phyloP scores from a whole-genome alignment of 2,113 vertebrate genomes.

The Chionodraco myersi region DNA sequence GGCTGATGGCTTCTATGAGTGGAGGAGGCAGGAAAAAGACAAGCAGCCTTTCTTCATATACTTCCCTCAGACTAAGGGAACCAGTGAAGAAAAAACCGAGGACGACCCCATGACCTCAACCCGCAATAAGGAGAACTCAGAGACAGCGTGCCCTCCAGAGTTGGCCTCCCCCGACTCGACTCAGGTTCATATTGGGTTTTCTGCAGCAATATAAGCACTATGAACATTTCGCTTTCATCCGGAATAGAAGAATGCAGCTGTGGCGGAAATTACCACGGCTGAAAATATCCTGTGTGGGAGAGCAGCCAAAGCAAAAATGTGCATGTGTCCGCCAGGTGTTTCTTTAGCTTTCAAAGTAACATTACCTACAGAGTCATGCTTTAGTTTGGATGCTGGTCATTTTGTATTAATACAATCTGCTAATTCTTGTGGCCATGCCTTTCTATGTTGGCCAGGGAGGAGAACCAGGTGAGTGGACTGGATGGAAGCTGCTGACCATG shows the following conservation, averaged over 20 bases:
- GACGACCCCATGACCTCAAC: constrained; percentile 9
- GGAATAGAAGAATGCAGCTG: constrained; percentile 32
- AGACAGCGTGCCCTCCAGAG: constrained; percentile 2
- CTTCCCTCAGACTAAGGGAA: constrained; percentile 85
- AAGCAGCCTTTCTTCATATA: constrained; percentile 97
- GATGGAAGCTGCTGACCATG: constrained; percentile 92
- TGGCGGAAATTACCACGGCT: constrained; percentile 38
- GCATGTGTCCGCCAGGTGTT: constrained; percentile 49
- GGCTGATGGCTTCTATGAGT: constrained; percentile 97
- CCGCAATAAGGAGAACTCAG: constrained; percentile 1
- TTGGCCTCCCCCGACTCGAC: constrained; percentile 8
- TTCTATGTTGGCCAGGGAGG: constrained; percentile 43
- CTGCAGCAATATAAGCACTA: neutral
- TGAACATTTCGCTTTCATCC: constrained; percentile 23
- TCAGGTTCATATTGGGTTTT: constrained; percentile 46
- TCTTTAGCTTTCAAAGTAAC: neutral
- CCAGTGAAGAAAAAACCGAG: constrained; percentile 18
- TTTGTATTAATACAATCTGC: neutral
- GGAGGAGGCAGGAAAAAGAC: constrained; percentile 83
- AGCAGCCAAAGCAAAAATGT: constrained; percentile 23
- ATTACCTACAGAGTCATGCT: neutral
- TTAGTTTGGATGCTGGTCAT: constrained; percentile 2
- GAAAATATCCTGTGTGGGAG: constrained; percentile 46
- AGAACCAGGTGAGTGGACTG: constrained; percentile 80
- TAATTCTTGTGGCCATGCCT: neutral